Conservation (phyloP, 2,888 invertebrate genomes). For the Melieria picta region DNA sequence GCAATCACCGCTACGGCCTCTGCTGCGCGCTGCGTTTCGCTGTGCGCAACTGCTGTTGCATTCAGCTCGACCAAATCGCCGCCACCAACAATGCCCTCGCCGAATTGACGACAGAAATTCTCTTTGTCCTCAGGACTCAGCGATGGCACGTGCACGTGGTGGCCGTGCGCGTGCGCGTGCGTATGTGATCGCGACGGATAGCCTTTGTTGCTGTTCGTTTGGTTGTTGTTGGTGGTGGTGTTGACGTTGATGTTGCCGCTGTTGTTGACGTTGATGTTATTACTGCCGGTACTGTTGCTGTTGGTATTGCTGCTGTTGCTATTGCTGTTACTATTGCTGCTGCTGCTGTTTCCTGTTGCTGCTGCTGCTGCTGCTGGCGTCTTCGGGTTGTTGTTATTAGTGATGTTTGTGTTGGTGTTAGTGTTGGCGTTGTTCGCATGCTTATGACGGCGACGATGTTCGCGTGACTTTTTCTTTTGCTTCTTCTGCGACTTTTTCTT, state of each 20-base stretch:
- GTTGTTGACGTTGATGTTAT: conserved; percentile 39
- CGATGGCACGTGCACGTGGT: conserved; percentile 46
- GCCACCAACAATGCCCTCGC: conserved; percentile 49
- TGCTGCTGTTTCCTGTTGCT: conserved; percentile 20
- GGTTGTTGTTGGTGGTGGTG: conserved; percentile 43
- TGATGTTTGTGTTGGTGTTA: background rate
- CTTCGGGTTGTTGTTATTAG: conserved; percentile 28
- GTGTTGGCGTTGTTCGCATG: conserved; percentile 45
- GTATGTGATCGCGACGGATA: conserved; percentile 29
- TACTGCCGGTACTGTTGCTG: conserved; percentile 29
- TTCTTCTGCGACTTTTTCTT: conserved; percentile 60
- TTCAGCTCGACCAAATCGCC: conserved; percentile 35
- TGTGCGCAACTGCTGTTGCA: conserved; percentile 28
- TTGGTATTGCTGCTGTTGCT: conserved; percentile 32
- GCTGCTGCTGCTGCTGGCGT: conserved; percentile 38
- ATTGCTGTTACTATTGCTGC: conserved; percentile 38
- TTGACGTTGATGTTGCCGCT: conserved; percentile 36
- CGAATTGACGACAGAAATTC: conserved; percentile 57
- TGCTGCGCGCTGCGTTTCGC: conserved; percentile 22
- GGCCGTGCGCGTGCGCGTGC: conserved; percentile 23
- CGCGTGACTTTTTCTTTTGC: conserved; percentile 59
- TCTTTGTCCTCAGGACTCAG: conserved; percentile 61
- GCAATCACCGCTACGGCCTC: conserved; percentile 27
- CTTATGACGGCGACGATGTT: conserved; percentile 58
- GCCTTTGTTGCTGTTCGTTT: conserved; percentile 36